Evolutionary conservation across 2,797 vertebrate genomes (phyloP).

Genomic region (Peromyscus nudipes): DNA sequence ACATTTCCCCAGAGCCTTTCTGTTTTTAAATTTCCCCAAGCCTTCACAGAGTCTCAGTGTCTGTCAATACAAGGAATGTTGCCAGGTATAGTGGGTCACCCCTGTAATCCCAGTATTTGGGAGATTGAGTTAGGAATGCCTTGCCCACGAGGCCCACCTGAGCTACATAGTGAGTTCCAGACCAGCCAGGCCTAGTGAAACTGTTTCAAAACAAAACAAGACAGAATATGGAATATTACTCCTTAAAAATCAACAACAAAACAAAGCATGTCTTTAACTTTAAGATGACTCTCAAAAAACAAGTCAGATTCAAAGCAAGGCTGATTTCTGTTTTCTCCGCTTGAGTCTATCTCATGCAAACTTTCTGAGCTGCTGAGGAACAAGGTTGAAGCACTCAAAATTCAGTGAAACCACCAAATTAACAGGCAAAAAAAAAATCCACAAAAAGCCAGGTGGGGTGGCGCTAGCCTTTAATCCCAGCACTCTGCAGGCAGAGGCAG

Average conservation of each 20-base stretch:
- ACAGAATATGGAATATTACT: not conserved
- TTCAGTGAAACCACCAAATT: not conserved
- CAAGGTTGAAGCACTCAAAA: not conserved
- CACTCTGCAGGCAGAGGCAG: no score
- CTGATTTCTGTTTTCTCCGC: not conserved
- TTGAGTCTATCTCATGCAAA: not conserved
- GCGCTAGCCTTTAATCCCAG: no score
- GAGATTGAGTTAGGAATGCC: not conserved
- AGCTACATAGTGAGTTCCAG: not conserved
- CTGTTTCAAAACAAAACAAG: not conserved
- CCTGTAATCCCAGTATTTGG: not conserved
- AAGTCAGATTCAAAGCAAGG: not conserved
- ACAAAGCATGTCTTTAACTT: not conserved
- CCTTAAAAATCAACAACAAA: not conserved
- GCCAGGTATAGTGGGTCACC: not conserved
- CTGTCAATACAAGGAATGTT: conserved; percentile 69
- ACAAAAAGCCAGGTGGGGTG: not conserved
- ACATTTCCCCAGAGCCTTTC: no score
- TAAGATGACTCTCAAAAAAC: not conserved
- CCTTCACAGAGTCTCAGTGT: not conserved
- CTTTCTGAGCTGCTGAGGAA: not conserved
- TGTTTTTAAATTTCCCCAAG: no score
- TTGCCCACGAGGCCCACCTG: not conserved
- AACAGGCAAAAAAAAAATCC: not conserved
- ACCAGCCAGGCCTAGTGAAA: not conserved